Conservation (phyloP, 1,140 invertebrate species). For the Lethocerus indicus region DNA sequence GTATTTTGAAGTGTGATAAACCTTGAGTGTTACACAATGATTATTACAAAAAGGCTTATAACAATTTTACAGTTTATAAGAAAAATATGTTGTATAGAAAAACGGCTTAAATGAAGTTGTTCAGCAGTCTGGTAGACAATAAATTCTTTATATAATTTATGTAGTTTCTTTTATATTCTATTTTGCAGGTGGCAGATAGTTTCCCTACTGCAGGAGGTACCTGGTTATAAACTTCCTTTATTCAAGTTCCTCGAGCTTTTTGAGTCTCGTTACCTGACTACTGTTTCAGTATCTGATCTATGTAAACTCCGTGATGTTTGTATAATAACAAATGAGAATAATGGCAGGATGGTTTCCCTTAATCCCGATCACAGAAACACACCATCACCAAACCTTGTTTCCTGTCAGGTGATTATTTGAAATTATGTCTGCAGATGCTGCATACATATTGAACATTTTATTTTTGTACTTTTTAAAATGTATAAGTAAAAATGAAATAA, state of each 20-base stretch:
- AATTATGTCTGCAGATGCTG: not conserved
- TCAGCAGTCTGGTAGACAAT: too few species aligned
- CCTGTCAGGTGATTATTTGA: slow-evolving; percentile 1
- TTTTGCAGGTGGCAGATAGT: slow-evolving; percentile 31
- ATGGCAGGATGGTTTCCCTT: slow-evolving; percentile 45
- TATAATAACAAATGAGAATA: slow-evolving; percentile 47
- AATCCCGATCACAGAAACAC: slow-evolving; percentile 25
- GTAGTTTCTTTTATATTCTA: slow-evolving; percentile 12
- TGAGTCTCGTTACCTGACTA: slow-evolving; percentile 62
- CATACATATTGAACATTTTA: not conserved
- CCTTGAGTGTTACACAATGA: too few species aligned
- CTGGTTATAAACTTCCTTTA: slow-evolving; percentile 54
- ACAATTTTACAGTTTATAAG: too few species aligned
- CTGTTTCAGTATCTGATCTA: slow-evolving; percentile 61
- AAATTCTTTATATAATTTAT: too few species aligned
- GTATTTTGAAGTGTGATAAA: too few species aligned
- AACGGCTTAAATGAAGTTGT: too few species aligned
- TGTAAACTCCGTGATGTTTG: slow-evolving; percentile 65
- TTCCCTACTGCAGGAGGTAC: slow-evolving; percentile 44
- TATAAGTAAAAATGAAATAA: not conserved
- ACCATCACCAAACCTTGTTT: slow-evolving; percentile 28
- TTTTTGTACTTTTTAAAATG: not conserved
- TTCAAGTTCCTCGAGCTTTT: slow-evolving; percentile 76
- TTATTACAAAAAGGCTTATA: too few species aligned
- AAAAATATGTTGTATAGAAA: too few species aligned